Base-by-base conservation (phyloP, 2,113 vertebrate species). In the Haemorhous mexicanus region DNA sequence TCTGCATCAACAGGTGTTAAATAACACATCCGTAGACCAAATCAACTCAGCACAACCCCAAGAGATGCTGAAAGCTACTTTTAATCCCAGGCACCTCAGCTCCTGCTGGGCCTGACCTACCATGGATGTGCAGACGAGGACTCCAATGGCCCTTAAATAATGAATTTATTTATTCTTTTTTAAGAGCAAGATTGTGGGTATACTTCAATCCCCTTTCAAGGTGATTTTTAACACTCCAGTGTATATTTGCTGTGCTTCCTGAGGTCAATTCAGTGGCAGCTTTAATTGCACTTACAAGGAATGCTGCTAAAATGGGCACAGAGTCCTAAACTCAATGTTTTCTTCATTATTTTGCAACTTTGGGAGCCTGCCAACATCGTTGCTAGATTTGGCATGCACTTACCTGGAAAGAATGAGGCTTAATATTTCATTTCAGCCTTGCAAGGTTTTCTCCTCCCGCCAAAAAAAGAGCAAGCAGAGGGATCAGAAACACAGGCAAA, bases 281-380 rank as follows among this genome's bases (percentile, higher is more conserved):
- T 95, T 97, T 92, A 92, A 92, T 95, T 93, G 75, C 78, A 81
- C 85, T 96, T 96, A 70, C 89, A 93, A 97, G 84, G 83, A 94
- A 96, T 93, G 86, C 81, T 95, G 80, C 82, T 94, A 79, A 97
- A 96, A 97, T 55, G 89, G 91, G 84, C 93, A 95, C 50, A 76
- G 84, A 89, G 92, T 98, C 91, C 87, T 87, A 95, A 91, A 82
- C 89, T 96, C 93, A 93, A 97, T 73, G 26, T 94, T 98, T 97
- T 97, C 96, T 97, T 96, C 94, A 94, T 97, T 97, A 97, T 98
- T 98, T 98, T 98, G 96, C 96, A 98, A 97, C 75, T 73, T 61
- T 94, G 95, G 96, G 87, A 96, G 81, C 53, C 87, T 44, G 97
- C 97, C 97, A 98, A 77, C 44, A 86, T 81, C 30, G 3, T 94